Base-by-base conservation (phyloP, 2,797 vertebrate genomes). In the Crypturellus tataupa region DNA sequence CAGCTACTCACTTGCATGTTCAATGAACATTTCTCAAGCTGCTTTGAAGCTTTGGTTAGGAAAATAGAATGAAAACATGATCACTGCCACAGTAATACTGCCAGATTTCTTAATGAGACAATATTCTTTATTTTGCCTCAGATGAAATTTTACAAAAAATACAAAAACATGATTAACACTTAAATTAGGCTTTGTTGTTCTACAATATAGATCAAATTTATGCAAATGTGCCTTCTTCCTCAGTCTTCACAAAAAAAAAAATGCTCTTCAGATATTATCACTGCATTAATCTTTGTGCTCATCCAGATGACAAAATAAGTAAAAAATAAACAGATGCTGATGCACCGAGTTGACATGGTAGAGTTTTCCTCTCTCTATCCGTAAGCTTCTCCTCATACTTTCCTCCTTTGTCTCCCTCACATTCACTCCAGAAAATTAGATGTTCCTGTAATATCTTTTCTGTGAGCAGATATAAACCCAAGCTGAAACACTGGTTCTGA, bases 61-160 rank as follows among this genome's bases (percentile, higher is more conserved):
- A 97, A 98, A 97, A 96, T 68, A 96, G 96, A 97, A 97, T 95
- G 83, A 95, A 97, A 97, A 97, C 93, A 77, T 89, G 95, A 97
- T 97, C 97, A 95, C 80, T 96, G 91, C 91, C 97, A 94, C 80
- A 95, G 71, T 62, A 95, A 95, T 73, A 82, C 68, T 93, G 90
- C 81, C 88, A 97, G 93, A 96, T 97, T 97, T 97, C 93, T 94
- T 98, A 98, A 97, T 95, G 88, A 97, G 95, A 91, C 73, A 96
- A 95, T 94, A 96, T 94, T 98, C 63, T 96, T 96, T 94, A 93
- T 92, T 97, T 97, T 96, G 92, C 93, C 92, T 95, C 67, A 85
- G 70, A 91, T 64, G 80, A 95, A 88, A 97, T 94, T 96, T 91
- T 97, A 85, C 80, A 96, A 97, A 96, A 90, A 97, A 72, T 88